Percentiles rank a stretch among this genome's conserved stretches.
phyloP scores from a whole-genome alignment of 1,140 invertebrate genomes.

The Notospermus geniculatus region DNA sequence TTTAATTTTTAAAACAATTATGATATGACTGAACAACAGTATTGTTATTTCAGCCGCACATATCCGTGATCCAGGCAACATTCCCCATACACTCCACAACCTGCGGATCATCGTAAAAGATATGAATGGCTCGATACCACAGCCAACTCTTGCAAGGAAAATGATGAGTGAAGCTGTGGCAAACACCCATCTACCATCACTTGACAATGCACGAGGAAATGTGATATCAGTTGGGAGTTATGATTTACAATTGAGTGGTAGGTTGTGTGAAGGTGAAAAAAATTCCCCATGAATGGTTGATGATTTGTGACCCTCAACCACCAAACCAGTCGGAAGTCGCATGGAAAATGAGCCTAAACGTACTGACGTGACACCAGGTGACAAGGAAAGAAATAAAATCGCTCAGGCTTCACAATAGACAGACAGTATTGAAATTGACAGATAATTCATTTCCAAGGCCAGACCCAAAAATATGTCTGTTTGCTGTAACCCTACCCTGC shows the following conservation, averaged over 20 bases:
- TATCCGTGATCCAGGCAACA: conserved; percentile 79
- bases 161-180: conserved; percentile 83
- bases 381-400: too few relatives aligned
- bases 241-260: conserved; percentile 51
- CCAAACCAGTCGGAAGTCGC: too few relatives aligned
- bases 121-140: conserved; percentile 76
- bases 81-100: conserved; percentile 70
- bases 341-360: too few relatives aligned
- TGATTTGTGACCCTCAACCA: too few relatives aligned
- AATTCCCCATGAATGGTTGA: too few relatives aligned
- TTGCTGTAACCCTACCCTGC: too few relatives aligned
- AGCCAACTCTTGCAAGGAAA: conserved; percentile 77
- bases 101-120: conserved; percentile 79
- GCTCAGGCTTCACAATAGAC: too few relatives aligned
- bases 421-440: too few relatives aligned
- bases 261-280: too few relatives aligned
- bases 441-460: too few relatives aligned
- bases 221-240: conserved; percentile 46
- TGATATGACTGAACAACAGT: not conserved
- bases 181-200: conserved; percentile 65
- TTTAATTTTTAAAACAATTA: not conserved
- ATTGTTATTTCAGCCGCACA: conserved; percentile 63
- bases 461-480: too few relatives aligned
- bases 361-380: too few relatives aligned
- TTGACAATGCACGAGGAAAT: conserved; percentile 46